A percentile compares a stretch with the other conserved stretches of the same genome.
Evolutionary conservation across 1,140 invertebrate species (phyloP).

Genomic region (Heliconius hewitsoni): DNA sequence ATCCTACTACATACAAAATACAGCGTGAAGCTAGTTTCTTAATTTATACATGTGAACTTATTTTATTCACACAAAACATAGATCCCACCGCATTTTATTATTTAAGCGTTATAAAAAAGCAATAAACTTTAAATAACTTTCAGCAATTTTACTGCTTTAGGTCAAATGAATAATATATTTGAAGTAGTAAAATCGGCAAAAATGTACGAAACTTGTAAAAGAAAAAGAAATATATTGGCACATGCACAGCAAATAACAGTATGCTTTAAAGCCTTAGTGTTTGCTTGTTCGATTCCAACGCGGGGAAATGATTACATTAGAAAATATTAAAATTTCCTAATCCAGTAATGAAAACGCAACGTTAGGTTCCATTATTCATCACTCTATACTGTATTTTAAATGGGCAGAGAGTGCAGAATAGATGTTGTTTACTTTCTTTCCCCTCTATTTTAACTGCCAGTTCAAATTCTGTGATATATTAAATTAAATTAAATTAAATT

Average conservation of each 20-base stretch:
- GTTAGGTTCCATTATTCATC: no score
- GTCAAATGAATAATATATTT: constrained; percentile 11
- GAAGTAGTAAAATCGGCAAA: not conserved
- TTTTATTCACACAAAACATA: not conserved
- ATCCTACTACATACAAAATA: not conserved
- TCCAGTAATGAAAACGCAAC: no score
- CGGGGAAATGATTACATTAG: not conserved
- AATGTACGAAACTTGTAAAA: not conserved
- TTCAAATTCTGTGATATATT: no score
- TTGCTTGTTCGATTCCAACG: not conserved
- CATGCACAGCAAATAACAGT: not conserved
- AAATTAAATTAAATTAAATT: no score
- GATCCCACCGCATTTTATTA: not conserved
- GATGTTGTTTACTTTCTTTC: no score
- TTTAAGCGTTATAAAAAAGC: not conserved
- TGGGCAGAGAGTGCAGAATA: no score
- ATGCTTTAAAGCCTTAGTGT: no score
- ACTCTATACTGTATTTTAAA: no score
- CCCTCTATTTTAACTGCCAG: no score
- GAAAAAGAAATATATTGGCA: not conserved
- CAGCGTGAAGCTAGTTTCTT: not conserved
- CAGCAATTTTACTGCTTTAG: not conserved
- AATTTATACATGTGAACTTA: not conserved
- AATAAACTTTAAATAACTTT: not conserved
- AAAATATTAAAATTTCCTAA: not conserved